Evolutionary conservation across 1,140 invertebrate species (phyloP), one percentile per base, ranked within the genome.

Genomic region (Drusus annulatus): DNA sequence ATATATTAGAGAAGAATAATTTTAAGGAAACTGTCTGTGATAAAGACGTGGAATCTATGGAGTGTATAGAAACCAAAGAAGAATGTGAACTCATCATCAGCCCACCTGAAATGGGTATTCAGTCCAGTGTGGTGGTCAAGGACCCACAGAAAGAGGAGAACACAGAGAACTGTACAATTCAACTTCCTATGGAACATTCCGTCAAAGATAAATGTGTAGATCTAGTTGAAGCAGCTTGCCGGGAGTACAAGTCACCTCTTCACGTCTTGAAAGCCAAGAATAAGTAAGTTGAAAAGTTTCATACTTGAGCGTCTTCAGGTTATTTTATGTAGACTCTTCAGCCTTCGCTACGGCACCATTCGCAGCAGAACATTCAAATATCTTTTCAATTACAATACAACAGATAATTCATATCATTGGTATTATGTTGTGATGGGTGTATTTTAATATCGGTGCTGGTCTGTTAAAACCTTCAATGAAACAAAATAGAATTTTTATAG

Each of bases 201-300:
- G 31, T 17, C 36, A 56, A 45, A 36, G 54, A 75, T 36, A 56
- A 31, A 21, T 31, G 71, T 31, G 28, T 13, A 56, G 52, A 50
- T 45, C 3, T n/a, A 28, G 25, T 65, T 21, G 28, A 71, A 50
- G 13, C 4, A 50, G 75, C 31, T 3, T 21, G 45, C n/a, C 17
- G 15, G 19, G 81, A 82, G 31, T 82, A 82, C 21, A 52, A 71
- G 58, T 79, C 81, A 79, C 77, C 81, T 7, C 65, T 82, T 7
- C 51, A 76, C 4, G 71, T 65, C 28, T 58, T 82, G 13, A 81
- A 79, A 16, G 36, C 73, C 23, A 73, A 78, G 58, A 51, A 74
- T n/a, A 78, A 77, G 81, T 73, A 77, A 69, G 81, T 82, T 21
- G 1, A 7, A 54, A 54, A 17, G 51, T 17, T 54, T 28, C 25